Evolutionary conservation across 2,797 vertebrate species (phyloP).

Genomic region (Bradypodion pumilum): DNA sequence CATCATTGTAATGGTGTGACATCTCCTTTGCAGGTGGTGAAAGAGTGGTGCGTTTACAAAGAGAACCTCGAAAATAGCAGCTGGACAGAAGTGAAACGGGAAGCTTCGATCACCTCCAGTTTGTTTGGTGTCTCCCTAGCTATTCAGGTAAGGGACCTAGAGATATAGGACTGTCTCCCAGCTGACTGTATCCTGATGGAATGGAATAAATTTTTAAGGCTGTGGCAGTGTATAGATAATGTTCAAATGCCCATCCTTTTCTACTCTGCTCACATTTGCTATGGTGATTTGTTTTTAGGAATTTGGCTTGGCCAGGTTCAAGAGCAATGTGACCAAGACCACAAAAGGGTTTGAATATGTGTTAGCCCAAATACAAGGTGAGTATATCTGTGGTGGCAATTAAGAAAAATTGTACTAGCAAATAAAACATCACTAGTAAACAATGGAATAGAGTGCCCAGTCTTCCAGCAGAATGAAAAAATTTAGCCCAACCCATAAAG

Average conservation of each 20-base stretch:
- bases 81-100: slow-evolving; percentile 93
- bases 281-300: slow-evolving; percentile 80
- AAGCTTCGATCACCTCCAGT: slow-evolving; percentile 94
- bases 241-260: neutral
- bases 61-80: slow-evolving; percentile 87
- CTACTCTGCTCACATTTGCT: neutral
- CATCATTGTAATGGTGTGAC: neutral
- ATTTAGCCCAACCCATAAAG: neutral
- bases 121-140: slow-evolving; percentile 91
- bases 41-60: slow-evolving; percentile 90
- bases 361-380: slow-evolving; percentile 94
- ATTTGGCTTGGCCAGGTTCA: slow-evolving; percentile 95
- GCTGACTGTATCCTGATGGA: neutral
- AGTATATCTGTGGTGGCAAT: neutral
- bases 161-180: neutral
- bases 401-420: neutral
- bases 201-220: neutral
- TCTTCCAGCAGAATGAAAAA: neutral
- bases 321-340: slow-evolving; percentile 92
- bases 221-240: neutral
- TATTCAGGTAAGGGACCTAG: slow-evolving; percentile 86
- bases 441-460: neutral
- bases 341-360: slow-evolving; percentile 95
- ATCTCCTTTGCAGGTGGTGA: slow-evolving; percentile 80
- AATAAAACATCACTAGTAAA: neutral